Conservation (phyloP, 2,113 vertebrate species). For the Hippolais icterina region DNA sequence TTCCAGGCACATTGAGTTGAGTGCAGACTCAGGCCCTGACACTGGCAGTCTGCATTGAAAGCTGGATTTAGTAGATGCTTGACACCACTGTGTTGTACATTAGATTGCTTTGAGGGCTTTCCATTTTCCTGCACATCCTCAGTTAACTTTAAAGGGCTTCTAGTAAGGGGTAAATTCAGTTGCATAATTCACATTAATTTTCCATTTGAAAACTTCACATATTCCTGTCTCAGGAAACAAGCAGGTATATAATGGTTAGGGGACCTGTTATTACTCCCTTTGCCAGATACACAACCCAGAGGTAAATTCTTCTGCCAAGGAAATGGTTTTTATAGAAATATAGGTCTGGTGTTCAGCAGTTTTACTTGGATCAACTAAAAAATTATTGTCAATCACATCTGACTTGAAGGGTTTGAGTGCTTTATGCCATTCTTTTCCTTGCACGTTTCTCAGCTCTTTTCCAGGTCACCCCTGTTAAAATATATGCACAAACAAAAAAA, state of each 20-base stretch:
- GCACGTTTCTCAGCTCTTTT: neutral
- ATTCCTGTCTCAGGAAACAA: neutral
- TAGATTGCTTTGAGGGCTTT: neutral
- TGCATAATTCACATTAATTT: neutral
- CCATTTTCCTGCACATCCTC: neutral
- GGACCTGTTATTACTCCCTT: neutral
- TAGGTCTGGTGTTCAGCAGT: fast-evolving
- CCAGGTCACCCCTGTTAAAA: neutral
- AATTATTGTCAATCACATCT: neutral
- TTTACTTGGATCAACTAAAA: neutral
- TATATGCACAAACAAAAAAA: neutral
- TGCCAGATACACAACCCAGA: neutral
- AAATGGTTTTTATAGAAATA: neutral
- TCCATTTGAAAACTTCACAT: neutral
- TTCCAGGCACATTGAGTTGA: neutral
- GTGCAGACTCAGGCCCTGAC: neutral
- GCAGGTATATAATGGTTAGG: neutral
- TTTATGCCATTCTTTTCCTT: neutral
- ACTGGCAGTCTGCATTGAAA: neutral
- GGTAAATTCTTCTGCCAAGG: neutral
- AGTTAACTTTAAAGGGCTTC: neutral
- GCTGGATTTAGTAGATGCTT: neutral
- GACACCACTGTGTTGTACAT: neutral
- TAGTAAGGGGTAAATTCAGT: neutral
- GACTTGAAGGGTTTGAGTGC: neutral